Conservation (phyloP, 2,113 vertebrate species). For the Aix galericulata region DNA sequence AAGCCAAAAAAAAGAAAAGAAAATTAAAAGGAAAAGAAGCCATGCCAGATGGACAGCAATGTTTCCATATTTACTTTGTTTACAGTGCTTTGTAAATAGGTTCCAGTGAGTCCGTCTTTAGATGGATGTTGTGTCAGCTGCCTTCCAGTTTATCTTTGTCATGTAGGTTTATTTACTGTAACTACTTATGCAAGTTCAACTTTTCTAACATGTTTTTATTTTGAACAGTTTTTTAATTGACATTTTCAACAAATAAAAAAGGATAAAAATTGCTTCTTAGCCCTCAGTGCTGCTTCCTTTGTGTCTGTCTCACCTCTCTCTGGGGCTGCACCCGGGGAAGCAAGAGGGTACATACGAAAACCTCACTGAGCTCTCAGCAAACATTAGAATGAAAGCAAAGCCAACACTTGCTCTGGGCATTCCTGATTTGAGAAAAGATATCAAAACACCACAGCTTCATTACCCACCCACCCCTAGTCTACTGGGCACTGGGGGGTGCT, state of each 20-base stretch:
- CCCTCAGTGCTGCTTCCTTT: constrained; percentile 24
- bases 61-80: constrained; percentile 77
- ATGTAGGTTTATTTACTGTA: constrained; percentile 68
- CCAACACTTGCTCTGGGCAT: not conserved
- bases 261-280: constrained; percentile 59
- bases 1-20: constrained; percentile 69
- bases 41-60: constrained; percentile 75
- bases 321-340: no score
- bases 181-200: constrained; percentile 72
- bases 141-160: constrained; percentile 68
- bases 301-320: not conserved
- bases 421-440: not conserved
- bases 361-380: not conserved
- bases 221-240: constrained; percentile 81
- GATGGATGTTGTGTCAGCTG: constrained; percentile 68
- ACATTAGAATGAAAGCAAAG: not conserved
- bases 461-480: not conserved
- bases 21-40: constrained; percentile 79
- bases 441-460: accelerated
- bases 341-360: not conserved
- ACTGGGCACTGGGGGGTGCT: not conserved
- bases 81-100: constrained; percentile 77
- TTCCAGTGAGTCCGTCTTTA: constrained; percentile 70
- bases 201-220: constrained; percentile 84
- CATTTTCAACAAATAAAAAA: constrained; percentile 83